phyloP scores from a whole-genome alignment of 2,888 invertebrate species.

The Chymomyza caudatula region DNA sequence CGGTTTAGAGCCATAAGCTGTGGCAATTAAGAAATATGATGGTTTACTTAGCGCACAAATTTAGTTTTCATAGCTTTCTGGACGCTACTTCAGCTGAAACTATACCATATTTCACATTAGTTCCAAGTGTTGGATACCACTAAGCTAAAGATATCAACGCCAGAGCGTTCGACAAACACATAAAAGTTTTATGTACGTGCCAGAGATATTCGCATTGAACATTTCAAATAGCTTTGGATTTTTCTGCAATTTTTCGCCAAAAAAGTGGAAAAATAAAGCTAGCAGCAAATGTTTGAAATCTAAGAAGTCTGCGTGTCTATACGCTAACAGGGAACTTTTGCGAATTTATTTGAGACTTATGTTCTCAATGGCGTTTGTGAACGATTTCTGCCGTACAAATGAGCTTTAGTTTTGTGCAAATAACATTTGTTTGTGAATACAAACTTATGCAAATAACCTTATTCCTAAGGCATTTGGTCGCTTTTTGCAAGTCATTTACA shows the following conservation, averaged over 20 bases:
- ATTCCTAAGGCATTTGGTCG: no score
- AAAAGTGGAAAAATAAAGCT: constrained; percentile 2
- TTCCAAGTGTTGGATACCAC: not conserved
- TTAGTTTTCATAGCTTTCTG: not conserved
- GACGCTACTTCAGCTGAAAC: not conserved
- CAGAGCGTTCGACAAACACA: constrained; percentile 49
- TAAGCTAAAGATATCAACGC: constrained; percentile 19
- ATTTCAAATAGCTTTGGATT: constrained; percentile 11
- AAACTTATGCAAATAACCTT: no score
- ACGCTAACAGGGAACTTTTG: not conserved
- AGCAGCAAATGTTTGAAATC: not conserved
- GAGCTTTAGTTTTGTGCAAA: no score
- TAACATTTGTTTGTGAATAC: no score
- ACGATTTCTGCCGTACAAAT: no score
- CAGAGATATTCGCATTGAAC: constrained; percentile 36
- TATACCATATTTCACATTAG: not conserved
- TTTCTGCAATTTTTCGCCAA: not conserved
- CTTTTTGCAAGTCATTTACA: no score
- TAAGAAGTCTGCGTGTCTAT: not conserved
- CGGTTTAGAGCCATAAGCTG: not conserved
- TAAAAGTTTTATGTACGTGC: constrained; percentile 28
- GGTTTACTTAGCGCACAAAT: not conserved
- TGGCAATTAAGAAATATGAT: not conserved
- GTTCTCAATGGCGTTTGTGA: no score
- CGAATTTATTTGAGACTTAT: no score